A percentile compares a stretch with the other conserved stretches of the same genome.
Evolutionary conservation across 2,888 invertebrate genomes (phyloP).

Genomic region (Ornithoptera priamus): DNA sequence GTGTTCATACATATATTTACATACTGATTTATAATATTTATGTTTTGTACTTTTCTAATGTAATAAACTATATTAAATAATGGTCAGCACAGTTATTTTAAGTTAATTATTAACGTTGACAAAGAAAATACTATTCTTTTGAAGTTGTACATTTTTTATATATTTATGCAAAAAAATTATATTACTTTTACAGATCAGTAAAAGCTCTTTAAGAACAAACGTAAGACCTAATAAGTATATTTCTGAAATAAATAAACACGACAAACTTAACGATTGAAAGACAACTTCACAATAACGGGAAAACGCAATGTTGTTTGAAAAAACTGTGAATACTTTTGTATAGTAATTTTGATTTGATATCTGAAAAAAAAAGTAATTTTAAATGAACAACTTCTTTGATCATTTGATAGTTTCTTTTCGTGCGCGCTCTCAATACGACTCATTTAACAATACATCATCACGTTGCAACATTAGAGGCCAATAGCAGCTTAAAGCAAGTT

Average conservation of each 20-base stretch:
- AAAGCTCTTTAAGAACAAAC: neutral
- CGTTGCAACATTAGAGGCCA: conserved; percentile 16
- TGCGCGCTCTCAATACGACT: conserved; percentile 9
- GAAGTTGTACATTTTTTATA: too few relatives aligned
- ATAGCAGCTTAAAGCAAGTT: conserved; percentile 22
- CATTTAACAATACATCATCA: conserved; percentile 19
- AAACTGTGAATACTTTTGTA: neutral
- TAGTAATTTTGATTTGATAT: neutral
- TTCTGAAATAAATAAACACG: neutral
- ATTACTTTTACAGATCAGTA: neutral
- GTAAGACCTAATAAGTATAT: neutral
- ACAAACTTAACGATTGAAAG: neutral
- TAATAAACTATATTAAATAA: too few relatives aligned
- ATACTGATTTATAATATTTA: too few relatives aligned
- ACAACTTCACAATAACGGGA: neutral
- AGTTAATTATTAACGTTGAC: too few relatives aligned
- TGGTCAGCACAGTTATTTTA: too few relatives aligned
- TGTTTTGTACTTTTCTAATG: too few relatives aligned
- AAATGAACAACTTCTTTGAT: neutral
- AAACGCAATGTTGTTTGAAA: neutral
- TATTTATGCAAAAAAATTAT: too few relatives aligned
- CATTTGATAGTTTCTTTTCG: conserved; percentile 12
- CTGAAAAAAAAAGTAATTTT: neutral
- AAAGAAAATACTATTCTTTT: too few relatives aligned
- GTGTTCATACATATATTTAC: too few relatives aligned